Evolutionary conservation across 2,113 vertebrate species (phyloP), one percentile per base, ranked within the genome.

Genomic region (Chaenogobius annularis): DNA sequence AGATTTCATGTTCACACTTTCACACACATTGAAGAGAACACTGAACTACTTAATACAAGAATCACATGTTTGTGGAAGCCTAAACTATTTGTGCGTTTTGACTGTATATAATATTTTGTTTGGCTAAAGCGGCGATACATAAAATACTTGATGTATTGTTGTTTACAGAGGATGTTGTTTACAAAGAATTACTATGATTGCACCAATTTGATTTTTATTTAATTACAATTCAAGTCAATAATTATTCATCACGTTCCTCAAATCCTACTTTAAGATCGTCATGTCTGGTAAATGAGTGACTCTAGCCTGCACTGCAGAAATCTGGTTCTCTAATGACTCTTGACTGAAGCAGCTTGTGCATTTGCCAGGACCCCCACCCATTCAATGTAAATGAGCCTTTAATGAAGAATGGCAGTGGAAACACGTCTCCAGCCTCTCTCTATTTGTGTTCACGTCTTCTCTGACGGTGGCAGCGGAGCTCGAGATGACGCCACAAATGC

Each of bases 401-500:
- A 63, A 63, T 63, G 31, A 43, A 63, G 31, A 63, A 10, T 63
- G 61, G 35, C 61, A 63, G 61, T 40, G 35, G 35, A 63, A 63
- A 63, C 61, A 0, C 22, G 35, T 55, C 69, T 12, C 7, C 64
- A 50, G 40, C 17, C n/a, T 50, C 1, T 47, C 35, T 52, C 10
- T 43, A 13, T 65, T 4, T 47, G 59, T 55, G 15, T 58, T 44
- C 44, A 2, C 63, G 20, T 67, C 50, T 54, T 40, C 44, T 46
- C 58, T 68, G 68, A 77, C 46, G 0, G 47, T 65, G 70, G 26
- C 40, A 59, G 17, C 69, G 58, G 31, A 70, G 55, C 19, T 17
- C 0, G 10, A 46, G 79, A 61, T n/a, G 79, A 80, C 78, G 62
- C 5, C 8, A 62, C 77, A 85, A 83, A 85, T 43, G 56, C 35